phyloP scores from a whole-genome alignment of 1,140 invertebrate genomes.

The Sarcophaga peregrina region DNA sequence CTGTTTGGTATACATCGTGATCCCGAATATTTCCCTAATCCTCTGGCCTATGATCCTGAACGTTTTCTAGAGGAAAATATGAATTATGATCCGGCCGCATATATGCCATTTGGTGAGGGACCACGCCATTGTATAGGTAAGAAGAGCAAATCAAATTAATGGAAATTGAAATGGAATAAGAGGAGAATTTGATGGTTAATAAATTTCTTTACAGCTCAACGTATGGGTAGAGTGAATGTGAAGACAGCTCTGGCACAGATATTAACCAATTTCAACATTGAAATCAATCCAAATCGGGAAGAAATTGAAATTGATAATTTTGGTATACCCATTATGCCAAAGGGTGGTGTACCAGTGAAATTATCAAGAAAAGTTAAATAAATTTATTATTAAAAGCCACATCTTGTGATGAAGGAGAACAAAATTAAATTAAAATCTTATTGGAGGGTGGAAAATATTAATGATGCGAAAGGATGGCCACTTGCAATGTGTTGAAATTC shows the following conservation, averaged over 20 bases:
- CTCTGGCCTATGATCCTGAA: constrained; percentile 73
- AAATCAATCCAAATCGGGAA: constrained; percentile 18
- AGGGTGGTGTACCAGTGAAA: constrained; percentile 43
- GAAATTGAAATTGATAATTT: constrained; percentile 49
- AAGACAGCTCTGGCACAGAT: constrained; percentile 56
- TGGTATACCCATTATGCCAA: constrained; percentile 43
- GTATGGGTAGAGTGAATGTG: constrained; percentile 57
- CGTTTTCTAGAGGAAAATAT: constrained; percentile 69
- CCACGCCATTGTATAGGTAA: constrained; percentile 73
- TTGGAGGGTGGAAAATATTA: too few relatives aligned
- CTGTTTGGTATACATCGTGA: constrained; percentile 66
- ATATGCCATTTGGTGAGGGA: constrained; percentile 75
- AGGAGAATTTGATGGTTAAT: not conserved
- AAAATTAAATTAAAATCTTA: too few relatives aligned
- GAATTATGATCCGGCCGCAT: constrained; percentile 58
- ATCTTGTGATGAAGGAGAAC: too few relatives aligned
- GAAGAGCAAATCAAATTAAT: not conserved
- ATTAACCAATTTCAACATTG: constrained; percentile 55
- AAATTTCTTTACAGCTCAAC: constrained; percentile 46
- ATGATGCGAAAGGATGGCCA: too few relatives aligned
- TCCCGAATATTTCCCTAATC: constrained; percentile 71
- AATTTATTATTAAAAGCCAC: not conserved
- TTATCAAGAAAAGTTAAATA: constrained; percentile 42
- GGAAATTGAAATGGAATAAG: not conserved
- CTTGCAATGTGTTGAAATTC: too few relatives aligned